Base-by-base conservation (phyloP, 92 coral and sea anemone species). In the Scolanthus callimorphus region DNA sequence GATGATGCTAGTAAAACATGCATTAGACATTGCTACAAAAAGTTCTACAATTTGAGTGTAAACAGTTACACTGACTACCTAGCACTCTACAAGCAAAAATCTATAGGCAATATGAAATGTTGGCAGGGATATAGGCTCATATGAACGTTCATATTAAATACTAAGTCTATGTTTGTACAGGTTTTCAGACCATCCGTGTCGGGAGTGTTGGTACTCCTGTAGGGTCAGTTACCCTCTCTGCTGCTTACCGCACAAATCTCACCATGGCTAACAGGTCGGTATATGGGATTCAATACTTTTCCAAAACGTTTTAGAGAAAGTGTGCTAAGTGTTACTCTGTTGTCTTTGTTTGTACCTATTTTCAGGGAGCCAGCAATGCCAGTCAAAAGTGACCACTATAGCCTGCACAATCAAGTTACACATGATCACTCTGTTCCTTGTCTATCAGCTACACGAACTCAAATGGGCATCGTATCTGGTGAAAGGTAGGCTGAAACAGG, bases 141-240 rank as follows among this genome's bases (percentile, higher is more conserved):
- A n/a, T n/a, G n/a, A n/a, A n/a, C n/a, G n/a, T n/a, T n/a, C n/a
- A n/a, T n/a, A n/a, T n/a, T n/a, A n/a, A n/a, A n/a, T n/a, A n/a
- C n/a, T n/a, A n/a, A n/a, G n/a, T n/a, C n/a, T n/a, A n/a, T n/a
- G n/a, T n/a, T n/a, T n/a, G n/a, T 34, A 15, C 51, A 91, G 97
- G 91, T 49, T 88, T 88, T 46, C 83, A 88, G 54, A 51, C 84
- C 4, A 38, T 91, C 11, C 75, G 82, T n/a, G 86, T 91, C 46
- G 97, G 97, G 1, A 69, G 91, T 20, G 91, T 91, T 67, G 97
- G 96, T 29, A 88, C 97, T 0, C 97, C 97, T 6, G 66, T 78
- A 26, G 97, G 97, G 0, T 82, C 89, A 39, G 67, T 91, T 2
- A 80, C 96, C 4, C 69, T 91, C n/a, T 91, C 97, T 13, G 92